phyloP scores from a whole-genome alignment of 2,888 invertebrate genomes.

The Plebejus melissa region DNA sequence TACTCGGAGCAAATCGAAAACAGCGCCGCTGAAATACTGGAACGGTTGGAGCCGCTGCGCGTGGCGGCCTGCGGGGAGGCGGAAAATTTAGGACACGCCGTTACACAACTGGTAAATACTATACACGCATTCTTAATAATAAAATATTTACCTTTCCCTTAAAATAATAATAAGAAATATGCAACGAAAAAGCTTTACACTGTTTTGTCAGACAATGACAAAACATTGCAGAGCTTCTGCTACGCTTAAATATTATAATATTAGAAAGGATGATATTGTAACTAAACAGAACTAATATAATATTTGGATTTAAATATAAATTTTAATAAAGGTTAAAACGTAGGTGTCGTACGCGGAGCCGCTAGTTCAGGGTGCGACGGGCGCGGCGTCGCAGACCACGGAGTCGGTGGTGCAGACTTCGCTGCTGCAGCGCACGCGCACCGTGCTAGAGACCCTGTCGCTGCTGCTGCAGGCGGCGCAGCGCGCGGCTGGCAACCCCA shows the following conservation, averaged over 20 bases:
- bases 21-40: slow-evolving; percentile 88
- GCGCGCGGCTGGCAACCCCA: slow-evolving; percentile 95
- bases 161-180: too few relatives aligned
- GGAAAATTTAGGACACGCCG: slow-evolving; percentile 94
- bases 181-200: too few relatives aligned
- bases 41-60: slow-evolving; percentile 91
- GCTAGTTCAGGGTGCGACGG: slow-evolving; percentile 89
- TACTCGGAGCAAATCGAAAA: slow-evolving; percentile 89
- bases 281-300: too few relatives aligned
- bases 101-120: slow-evolving; percentile 82
- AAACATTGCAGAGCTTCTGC: too few relatives aligned
- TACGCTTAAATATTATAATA: too few relatives aligned
- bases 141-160: too few relatives aligned
- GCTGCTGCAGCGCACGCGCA: slow-evolving; percentile 94
- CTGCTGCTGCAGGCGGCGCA: slow-evolving; percentile 91
- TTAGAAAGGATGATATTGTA: too few relatives aligned
- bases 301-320: too few relatives aligned
- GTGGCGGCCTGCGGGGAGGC: slow-evolving; percentile 93
- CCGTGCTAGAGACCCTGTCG: slow-evolving; percentile 95
- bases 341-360: slow-evolving; percentile 90
- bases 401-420: slow-evolving; percentile 93
- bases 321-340: slow-evolving; percentile 24
- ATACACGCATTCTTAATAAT: not conserved
- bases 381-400: slow-evolving; percentile 92
- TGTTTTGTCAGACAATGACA: too few relatives aligned